Percentiles rank a stretch among this genome's conserved stretches.
These are phyloP conservation scores for Acanthurus leucopareius DNA, from an alignment of 2,797 vertebrate genomes.

Conservation along the genomic window DNA sequence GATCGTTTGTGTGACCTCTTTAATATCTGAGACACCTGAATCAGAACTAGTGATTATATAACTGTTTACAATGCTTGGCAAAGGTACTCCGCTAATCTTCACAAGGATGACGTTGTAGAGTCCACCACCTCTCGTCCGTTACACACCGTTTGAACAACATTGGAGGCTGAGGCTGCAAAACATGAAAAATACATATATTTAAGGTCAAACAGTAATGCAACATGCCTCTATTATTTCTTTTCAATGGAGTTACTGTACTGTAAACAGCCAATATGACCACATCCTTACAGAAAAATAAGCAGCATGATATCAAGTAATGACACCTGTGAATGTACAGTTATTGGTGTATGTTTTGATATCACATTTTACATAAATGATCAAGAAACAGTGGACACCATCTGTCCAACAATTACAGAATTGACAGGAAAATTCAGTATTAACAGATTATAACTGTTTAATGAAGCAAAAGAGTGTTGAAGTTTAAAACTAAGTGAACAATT, in stretches of 20 bases:
- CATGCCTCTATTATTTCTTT: background rate
- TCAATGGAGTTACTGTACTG: background rate
- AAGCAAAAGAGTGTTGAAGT: background rate
- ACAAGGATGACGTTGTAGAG: conserved; percentile 97
- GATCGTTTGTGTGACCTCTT: conserved; percentile 74
- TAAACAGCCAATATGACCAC: background rate
- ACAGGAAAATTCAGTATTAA: background rate
- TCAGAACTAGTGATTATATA: conserved; percentile 82
- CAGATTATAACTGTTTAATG: background rate
- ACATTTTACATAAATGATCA: background rate
- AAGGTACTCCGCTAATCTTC: conserved; percentile 74
- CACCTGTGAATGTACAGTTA: background rate
- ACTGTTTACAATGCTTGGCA: conserved; percentile 74
- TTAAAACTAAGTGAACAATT: no score
- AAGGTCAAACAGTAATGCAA: background rate
- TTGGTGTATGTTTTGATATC: background rate
- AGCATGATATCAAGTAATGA: conserved; percentile 11
- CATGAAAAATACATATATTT: conserved; percentile 7
- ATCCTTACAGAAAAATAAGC: conserved; percentile 9
- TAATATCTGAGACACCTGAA: conserved; percentile 81
- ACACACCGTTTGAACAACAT: conserved; percentile 95
- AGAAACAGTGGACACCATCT: background rate
- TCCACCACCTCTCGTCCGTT: conserved; percentile 98
- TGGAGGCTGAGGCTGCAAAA: conserved; percentile 89
- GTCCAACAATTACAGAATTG: background rate